Conservation (phyloP, 2,113 vertebrate species). For the Crotalus horridus region DNA sequence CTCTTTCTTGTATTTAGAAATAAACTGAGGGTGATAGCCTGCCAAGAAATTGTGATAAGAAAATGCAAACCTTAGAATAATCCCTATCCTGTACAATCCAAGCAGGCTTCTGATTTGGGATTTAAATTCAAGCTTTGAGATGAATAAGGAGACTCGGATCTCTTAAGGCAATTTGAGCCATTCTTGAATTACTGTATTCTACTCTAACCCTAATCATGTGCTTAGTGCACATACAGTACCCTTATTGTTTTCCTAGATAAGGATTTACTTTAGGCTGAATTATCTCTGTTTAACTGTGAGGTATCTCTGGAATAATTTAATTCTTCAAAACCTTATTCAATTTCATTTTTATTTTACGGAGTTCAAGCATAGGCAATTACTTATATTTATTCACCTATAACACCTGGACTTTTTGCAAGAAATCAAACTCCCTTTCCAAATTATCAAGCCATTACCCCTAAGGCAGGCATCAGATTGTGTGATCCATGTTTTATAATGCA, state of each 20-base stretch:
- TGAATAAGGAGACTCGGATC: background rate
- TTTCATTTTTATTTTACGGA: background rate
- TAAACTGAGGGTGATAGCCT: background rate
- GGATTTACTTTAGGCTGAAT: background rate
- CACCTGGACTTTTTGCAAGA: constrained; percentile 40
- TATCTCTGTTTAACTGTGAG: background rate
- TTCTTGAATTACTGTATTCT: background rate
- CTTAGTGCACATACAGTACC: background rate
- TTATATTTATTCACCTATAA: constrained; percentile 37
- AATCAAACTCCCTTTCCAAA: constrained; percentile 29
- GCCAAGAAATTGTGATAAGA: background rate
- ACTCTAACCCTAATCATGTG: background rate
- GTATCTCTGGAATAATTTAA: background rate
- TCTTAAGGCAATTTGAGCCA: background rate
- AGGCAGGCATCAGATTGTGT: constrained; percentile 33
- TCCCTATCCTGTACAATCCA: background rate
- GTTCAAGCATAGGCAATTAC: constrained; percentile 21
- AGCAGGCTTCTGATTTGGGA: background rate
- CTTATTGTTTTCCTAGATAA: background rate
- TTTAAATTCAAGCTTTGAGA: background rate
- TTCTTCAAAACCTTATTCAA: background rate
- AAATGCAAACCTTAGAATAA: background rate
- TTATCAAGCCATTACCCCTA: background rate
- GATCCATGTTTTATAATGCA: constrained; percentile 2
- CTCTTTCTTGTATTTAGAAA: background rate